These are phyloP conservation scores for Palythoa caribaeorum DNA, from an alignment of 92 coral and sea anemone genomes.

Conservation along the genomic window DNA sequence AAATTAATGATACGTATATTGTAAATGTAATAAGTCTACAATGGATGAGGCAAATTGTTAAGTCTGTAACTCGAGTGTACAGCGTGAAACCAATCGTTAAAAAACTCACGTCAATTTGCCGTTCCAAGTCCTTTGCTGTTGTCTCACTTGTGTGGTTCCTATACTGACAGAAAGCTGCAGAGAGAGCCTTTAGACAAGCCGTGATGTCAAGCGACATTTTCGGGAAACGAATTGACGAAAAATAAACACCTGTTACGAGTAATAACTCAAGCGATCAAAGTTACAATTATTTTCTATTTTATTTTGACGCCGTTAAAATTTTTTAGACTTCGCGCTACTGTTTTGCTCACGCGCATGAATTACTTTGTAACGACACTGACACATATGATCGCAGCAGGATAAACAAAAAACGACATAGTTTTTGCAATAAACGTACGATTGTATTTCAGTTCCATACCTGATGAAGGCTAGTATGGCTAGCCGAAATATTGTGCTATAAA, in stretches of 20 bases:
- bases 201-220: constrained; percentile 93
- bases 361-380: constrained; percentile 42
- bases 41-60: neutral
- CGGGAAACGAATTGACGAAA: neutral
- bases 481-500: too few relatives aligned
- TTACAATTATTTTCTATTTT: neutral
- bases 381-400: neutral
- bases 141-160: constrained; percentile 87
- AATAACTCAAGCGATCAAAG: neutral
- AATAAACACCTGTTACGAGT: neutral
- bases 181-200: constrained; percentile 95
- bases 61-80: too few relatives aligned
- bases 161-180: constrained; percentile 93
- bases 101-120: constrained; percentile 93
- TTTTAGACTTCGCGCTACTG: constrained; percentile 69
- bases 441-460: too few relatives aligned
- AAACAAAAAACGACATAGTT: neutral
- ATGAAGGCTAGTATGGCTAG: too few relatives aligned
- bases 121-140: constrained; percentile 88
- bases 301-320: neutral
- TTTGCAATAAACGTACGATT: too few relatives aligned
- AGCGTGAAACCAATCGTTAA: too few relatives aligned
- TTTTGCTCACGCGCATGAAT: constrained; percentile 41
- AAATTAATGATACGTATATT: neutral
- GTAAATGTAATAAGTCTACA: neutral